phyloP scores from a whole-genome alignment of 2,888 invertebrate genomes.

The Epinotia brunnichana region DNA sequence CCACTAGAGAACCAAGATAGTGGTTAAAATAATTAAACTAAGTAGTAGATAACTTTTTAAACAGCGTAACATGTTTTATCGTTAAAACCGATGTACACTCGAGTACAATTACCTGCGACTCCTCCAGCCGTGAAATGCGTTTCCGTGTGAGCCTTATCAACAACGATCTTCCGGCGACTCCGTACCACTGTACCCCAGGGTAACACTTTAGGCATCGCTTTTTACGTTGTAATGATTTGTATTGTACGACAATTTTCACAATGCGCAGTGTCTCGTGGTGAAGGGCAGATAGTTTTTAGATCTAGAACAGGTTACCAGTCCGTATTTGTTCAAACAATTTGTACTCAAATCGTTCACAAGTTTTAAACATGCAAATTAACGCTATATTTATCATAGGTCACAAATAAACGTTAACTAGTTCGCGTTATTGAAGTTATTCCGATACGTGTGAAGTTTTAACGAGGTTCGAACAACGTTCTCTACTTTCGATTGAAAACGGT shows the following conservation, averaged over 20 bases:
- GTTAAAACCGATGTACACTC: conserved; percentile 48
- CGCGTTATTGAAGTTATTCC: conserved; percentile 55
- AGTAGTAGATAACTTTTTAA: conserved; percentile 44
- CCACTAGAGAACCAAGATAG: conserved; percentile 12
- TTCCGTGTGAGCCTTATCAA: conserved; percentile 59
- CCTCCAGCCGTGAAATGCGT: conserved; percentile 60
- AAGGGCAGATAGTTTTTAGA: conserved; percentile 35
- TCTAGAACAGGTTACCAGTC: conserved; percentile 39
- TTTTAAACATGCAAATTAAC: conserved; percentile 59
- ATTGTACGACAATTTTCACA: not conserved
- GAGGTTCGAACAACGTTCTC: conserved; percentile 54
- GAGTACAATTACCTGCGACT: conserved; percentile 54
- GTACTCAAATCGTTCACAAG: conserved; percentile 46
- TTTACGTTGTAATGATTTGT: not conserved
- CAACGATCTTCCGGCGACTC: conserved; percentile 53
- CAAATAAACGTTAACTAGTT: conserved; percentile 61
- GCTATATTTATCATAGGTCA: conserved; percentile 57
- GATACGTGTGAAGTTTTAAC: conserved; percentile 70
- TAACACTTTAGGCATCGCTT: conserved; percentile 44
- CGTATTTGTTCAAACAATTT: conserved; percentile 44
- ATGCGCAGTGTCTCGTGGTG: conserved; percentile 23
- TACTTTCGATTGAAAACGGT: conserved; percentile 38
- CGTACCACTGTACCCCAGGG: conserved; percentile 34
- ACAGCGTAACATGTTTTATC: conserved; percentile 48
- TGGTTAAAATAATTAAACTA: conserved; percentile 41